These are phyloP conservation scores for Temnothorax unifasciatus DNA, from an alignment of 2,888 invertebrate species.

Conservation along the genomic window DNA sequence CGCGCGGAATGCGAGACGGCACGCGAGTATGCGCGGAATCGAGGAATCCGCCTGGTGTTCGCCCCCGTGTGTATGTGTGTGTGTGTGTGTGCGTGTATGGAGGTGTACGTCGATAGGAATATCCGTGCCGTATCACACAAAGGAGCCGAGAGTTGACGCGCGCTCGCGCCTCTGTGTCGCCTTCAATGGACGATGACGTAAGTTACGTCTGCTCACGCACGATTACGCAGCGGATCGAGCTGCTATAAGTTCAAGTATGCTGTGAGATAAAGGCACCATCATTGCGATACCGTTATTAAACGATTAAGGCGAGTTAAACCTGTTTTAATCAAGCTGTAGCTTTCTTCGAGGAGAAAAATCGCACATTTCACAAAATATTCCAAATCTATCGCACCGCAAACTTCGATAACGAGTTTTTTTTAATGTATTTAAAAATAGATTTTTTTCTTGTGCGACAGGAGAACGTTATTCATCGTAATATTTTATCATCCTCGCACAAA, in stretches of 20 bases:
- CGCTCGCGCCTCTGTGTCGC: slow-evolving; percentile 39
- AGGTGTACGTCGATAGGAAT: slow-evolving; percentile 51
- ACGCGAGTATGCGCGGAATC: slow-evolving; percentile 55
- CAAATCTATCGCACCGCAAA: background rate
- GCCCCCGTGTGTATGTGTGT: background rate
- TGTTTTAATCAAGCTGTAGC: background rate
- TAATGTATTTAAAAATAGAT: slow-evolving; percentile 1
- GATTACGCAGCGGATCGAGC: slow-evolving; percentile 45
- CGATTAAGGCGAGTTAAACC: background rate
- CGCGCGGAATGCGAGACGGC: slow-evolving; percentile 48
- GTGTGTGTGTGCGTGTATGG: background rate
- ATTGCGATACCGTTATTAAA: background rate
- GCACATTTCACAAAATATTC: background rate
- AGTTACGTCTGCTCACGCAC: slow-evolving; percentile 56
- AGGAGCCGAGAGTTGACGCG: slow-evolving; percentile 46
- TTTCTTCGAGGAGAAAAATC: background rate
- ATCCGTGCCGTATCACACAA: slow-evolving; percentile 34
- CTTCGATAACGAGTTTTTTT: background rate
- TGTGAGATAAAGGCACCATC: background rate
- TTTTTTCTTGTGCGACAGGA: too few species aligned
- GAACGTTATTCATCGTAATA: background rate
- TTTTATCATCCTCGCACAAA: background rate
- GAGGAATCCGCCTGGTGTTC: slow-evolving; percentile 26
- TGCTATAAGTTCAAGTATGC: slow-evolving; percentile 41
- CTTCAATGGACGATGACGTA: slow-evolving; percentile 57